A percentile compares a stretch with the other conserved stretches of the same genome.
Evolutionary conservation across 2,113 vertebrate genomes (phyloP).

Genomic region (Lasiurus cinereus): DNA sequence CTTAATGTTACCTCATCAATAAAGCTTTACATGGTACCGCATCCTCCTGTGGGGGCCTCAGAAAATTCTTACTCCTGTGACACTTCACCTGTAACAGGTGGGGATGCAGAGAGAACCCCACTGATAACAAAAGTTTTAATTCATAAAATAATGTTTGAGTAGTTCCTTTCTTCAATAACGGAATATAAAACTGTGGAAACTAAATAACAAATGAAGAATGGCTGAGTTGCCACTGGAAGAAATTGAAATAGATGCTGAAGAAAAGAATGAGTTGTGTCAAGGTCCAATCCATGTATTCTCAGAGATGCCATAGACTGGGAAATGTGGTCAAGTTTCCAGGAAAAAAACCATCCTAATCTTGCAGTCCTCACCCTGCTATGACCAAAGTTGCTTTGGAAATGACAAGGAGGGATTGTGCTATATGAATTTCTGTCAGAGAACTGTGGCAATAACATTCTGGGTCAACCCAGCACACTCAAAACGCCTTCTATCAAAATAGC

Average conservation of each 20-base stretch:
- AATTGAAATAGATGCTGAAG: constrained; percentile 32
- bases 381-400: constrained; percentile 56
- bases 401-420: constrained; percentile 18
- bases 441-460: constrained; percentile 22
- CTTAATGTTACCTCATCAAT: not conserved
- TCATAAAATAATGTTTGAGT: not conserved
- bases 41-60: not conserved
- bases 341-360: constrained; percentile 14
- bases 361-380: not conserved
- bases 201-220: constrained; percentile 13
- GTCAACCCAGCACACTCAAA: constrained; percentile 41
- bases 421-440: constrained; percentile 58
- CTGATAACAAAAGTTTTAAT: constrained; percentile 1
- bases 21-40: not conserved
- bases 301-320: not conserved
- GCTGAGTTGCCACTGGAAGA: not conserved
- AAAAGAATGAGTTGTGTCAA: constrained; percentile 50
- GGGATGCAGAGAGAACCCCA: not conserved
- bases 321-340: not conserved
- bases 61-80: not conserved
- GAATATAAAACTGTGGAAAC: not conserved
- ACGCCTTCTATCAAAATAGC: constrained; percentile 56
- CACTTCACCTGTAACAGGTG: not conserved
- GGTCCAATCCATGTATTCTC: not conserved
- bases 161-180: constrained; percentile 13